phyloP scores from a whole-genome alignment of 2,797 vertebrate species.

The Pterois miles region DNA sequence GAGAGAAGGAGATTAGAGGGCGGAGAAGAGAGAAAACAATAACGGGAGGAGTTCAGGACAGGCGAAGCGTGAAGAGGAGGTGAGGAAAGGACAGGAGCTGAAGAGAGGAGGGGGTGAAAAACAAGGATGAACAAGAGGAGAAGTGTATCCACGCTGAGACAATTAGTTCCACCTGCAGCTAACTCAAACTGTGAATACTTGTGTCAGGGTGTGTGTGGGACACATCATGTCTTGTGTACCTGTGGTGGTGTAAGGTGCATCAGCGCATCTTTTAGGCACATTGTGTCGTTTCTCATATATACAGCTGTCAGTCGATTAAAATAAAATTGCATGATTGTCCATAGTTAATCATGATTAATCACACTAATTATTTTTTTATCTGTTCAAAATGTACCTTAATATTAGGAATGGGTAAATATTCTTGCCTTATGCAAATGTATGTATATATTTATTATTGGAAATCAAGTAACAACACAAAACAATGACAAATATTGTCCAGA shows the following conservation, averaged over 20 bases:
- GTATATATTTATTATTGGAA: no score
- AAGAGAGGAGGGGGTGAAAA: conserved; percentile 14
- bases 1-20: not conserved
- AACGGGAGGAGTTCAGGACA: conserved; percentile 14
- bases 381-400: no score
- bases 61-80: conserved; percentile 18
- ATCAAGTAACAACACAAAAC: no score
- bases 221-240: not conserved
- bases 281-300: not conserved
- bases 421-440: no score
- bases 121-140: conserved; percentile 27
- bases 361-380: no score
- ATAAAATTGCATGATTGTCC: no score
- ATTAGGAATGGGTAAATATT: no score
- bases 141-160: conserved; percentile 43
- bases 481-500: no score
- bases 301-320: not conserved
- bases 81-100: conserved; percentile 8
- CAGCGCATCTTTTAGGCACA: not conserved
- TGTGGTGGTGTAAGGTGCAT: not conserved
- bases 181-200: conserved; percentile 43
- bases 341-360: no score
- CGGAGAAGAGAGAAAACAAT: not conserved
- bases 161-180: conserved; percentile 59
- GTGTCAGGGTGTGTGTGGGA: not conserved